Evolutionary conservation across 1,140 invertebrate genomes (phyloP), one percentile per base, ranked within the genome.

Genomic region (Pomacea maculata): DNA sequence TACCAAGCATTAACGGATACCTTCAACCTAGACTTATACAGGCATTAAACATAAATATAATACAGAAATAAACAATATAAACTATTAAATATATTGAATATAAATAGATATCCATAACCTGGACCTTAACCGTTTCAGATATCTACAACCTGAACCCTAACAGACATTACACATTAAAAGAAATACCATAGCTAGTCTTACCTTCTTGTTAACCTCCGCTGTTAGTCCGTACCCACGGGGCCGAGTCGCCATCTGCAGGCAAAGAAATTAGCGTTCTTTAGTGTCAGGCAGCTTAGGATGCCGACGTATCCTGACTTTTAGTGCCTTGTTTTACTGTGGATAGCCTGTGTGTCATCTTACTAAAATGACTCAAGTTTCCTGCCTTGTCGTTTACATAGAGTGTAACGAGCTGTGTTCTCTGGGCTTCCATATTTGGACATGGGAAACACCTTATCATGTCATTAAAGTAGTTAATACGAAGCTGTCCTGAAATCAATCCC

Each of bases 171-270:
- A 71, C 15, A 71, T 29, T 45, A 45, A 45, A 45, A 45, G 34
- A 45, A 45, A 45, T 45, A 45, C 34, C 73, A 54, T 54, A 57
- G 5, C 52, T 52, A 29, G 21, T 64, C 82, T 81, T 68, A 87
- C 86, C 86, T 87, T 87, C 78, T 80, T 82, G n/a, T 83, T 79
- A 8, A 87, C 72, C 81, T 87, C 86, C 1, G 83, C 84, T 4
- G 85, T 85, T 63, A 87, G 72, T 80, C 86, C 86, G 78, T 84
- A 87, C 17, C 83, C 84, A 29, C 72, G 80, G 17, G 86, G 86
- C 79, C 86, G 83, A 71, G 84, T 83, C 15, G 86, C 86, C 86
- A 87, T 87, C 74, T 75, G 29, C 15, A 75, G 11, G 14, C 45
- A 61, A 55, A 52, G 19, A 61, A 54, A 57, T 8, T n/a, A 70